Conservation (phyloP, 2,888 invertebrate species). For the Drosophila yooni region DNA sequence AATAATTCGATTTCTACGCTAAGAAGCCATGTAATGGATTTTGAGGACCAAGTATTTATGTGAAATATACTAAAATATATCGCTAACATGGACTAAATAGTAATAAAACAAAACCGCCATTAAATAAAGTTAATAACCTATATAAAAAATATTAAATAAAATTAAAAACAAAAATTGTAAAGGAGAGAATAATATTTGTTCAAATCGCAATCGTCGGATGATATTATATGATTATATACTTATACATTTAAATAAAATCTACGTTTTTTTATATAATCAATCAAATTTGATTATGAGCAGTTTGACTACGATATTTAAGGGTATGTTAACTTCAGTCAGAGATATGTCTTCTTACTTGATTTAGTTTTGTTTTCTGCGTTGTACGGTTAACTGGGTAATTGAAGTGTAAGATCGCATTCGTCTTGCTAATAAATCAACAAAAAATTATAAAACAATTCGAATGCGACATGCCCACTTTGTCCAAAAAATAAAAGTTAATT, state of each 20-base stretch:
- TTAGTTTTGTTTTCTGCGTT: conserved; percentile 24
- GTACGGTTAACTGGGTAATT: conserved; percentile 69
- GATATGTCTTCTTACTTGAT: not conserved
- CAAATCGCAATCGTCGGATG: not conserved
- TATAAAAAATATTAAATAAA: not conserved
- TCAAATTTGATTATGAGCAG: not conserved
- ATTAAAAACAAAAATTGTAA: not conserved
- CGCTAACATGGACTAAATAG: not conserved
- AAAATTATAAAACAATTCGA: conserved; percentile 72
- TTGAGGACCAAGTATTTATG: not conserved
- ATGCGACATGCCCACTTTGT: conserved; percentile 28
- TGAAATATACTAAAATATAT: not conserved
- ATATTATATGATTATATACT: not conserved
- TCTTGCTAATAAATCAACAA: conserved; percentile 55
- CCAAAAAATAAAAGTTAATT: conserved; percentile 66
- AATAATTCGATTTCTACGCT: not conserved
- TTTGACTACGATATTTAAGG: not conserved
- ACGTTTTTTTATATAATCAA: not conserved
- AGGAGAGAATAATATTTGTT: not conserved
- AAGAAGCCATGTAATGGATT: not conserved
- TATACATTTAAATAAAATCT: rapidly evolving
- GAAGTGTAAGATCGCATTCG: conserved; percentile 32
- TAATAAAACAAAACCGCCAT: not conserved
- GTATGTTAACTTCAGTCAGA: not conserved
- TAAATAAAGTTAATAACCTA: not conserved